Percentiles rank a stretch among this genome's conserved stretches.
Conservation (phyloP, 2,888 invertebrate species). For the Stegophylla sp. region DNA sequence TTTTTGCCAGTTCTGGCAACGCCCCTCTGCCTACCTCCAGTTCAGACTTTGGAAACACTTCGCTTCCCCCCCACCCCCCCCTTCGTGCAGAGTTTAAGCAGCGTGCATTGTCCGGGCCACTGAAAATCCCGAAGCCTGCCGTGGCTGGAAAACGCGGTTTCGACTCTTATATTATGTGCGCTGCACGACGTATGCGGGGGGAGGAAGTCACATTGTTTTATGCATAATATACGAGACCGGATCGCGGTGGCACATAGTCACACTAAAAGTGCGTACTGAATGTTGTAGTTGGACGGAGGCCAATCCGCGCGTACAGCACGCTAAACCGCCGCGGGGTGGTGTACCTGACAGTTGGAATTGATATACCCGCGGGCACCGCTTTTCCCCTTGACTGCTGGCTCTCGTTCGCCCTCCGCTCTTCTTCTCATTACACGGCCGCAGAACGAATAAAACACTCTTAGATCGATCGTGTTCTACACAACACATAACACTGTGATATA, state of each 20-base stretch:
- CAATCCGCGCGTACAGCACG: conserved; percentile 14
- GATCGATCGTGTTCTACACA: too few species aligned
- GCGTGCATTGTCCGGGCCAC: background rate
- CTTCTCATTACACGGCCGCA: background rate
- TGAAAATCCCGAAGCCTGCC: conserved; percentile 9
- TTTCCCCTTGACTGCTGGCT: too few species aligned
- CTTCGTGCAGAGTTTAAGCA: background rate
- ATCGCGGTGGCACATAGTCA: background rate
- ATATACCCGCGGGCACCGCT: conserved; percentile 1
- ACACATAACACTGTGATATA: too few species aligned
- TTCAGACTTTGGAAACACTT: conserved; percentile 6
- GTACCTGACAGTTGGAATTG: conserved; percentile 34
- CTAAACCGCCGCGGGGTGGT: background rate
- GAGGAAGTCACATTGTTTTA: conserved; percentile 1
- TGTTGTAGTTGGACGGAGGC: conserved; percentile 52
- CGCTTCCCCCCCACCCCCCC: background rate
- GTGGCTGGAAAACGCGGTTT: too few species aligned
- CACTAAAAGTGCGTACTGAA: conserved; percentile 13
- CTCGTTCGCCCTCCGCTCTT: background rate
- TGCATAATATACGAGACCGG: conserved; percentile 2
- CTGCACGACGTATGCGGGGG: background rate
- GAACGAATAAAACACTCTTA: too few species aligned
- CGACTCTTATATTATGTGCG: background rate
- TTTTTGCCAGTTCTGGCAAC: background rate
- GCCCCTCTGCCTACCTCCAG: background rate